phyloP scores from a whole-genome alignment of 2,113 vertebrate species.

The Macquaria ambigua region DNA sequence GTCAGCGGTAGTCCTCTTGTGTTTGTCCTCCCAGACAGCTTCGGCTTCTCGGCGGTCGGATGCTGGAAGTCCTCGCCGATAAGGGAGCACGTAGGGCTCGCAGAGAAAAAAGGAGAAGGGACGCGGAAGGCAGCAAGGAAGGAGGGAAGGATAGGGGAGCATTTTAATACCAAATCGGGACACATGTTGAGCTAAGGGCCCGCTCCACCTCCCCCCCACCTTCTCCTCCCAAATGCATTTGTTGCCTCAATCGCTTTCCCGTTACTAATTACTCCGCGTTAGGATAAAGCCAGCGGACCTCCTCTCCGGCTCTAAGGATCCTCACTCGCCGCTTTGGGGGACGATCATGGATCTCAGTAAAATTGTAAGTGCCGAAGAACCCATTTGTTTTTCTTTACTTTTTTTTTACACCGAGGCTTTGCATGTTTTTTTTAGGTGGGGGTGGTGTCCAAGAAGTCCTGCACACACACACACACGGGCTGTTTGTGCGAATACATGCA shows the following conservation, averaged over 20 bases:
- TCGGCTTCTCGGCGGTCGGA: conserved; percentile 60
- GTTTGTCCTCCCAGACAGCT: conserved; percentile 9
- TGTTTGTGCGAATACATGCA: conserved; percentile 39
- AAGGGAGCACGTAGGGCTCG: conserved; percentile 45
- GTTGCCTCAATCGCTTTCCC: conserved; percentile 64
- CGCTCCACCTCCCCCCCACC: conserved; percentile 56
- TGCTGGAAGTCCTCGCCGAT: conserved; percentile 63
- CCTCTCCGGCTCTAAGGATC: conserved; percentile 45
- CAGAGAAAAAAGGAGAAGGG: conserved; percentile 44
- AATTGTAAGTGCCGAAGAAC: conserved; percentile 79
- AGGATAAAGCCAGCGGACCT: conserved; percentile 52
- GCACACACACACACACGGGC: conserved; percentile 6
- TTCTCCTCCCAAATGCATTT: conserved; percentile 69
- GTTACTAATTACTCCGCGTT: conserved; percentile 65
- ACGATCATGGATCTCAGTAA: conserved; percentile 85
- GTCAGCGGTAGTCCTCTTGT: conserved; percentile 17
- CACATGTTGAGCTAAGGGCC: conserved; percentile 85
- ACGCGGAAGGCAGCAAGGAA: conserved; percentile 50
- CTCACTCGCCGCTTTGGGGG: conserved; percentile 5
- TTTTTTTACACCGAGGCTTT: neutral
- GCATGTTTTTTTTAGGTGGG: conserved; percentile 27
- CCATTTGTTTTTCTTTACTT: neutral
- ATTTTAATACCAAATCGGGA: conserved; percentile 81
- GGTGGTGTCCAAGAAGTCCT: conserved; percentile 63
- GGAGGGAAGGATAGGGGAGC: conserved; percentile 48